Evolutionary conservation across 2,888 invertebrate genomes (phyloP), one percentile per base, ranked within the genome.

Genomic region (Hesperia comma): DNA sequence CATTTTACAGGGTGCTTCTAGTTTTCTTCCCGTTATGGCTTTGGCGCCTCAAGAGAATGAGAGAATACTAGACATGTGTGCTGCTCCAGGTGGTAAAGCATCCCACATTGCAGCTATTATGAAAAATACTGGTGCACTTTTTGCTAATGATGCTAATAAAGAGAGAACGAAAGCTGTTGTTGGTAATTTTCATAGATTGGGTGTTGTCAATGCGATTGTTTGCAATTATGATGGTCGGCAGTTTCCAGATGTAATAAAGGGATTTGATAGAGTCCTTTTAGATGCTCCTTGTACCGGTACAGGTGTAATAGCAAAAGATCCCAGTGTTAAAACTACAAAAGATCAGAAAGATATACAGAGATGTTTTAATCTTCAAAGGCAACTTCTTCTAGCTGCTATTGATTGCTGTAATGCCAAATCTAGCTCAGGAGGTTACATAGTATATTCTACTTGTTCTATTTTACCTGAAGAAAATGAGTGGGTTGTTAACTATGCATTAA

Each of bases 241-340:
- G 79, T 96, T 97, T 79, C 95, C 96, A 0, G 93, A 96, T 85
- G 93, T 97, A 12, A 96, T 98, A 84, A 97, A 96, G 79, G 97
- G 97, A 1, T 99, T 99, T 84, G 99, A 99, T 86, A 94, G 99
- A 76, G 97, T 99, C 6, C 88, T 99, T 40, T 90, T 99, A 57
- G 99, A 99, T 93, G 99, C 99, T 0, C 99, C 99, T 0, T 99
- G 99, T 83, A 98, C 98, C 46, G 99, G 99, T 41, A 99, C 99
- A 0, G 99, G 99, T 33, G 99, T 99, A 10, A 96, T 99, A 49
- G 96, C 99, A 32, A 99, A 99, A 92, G 99, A 99, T 93, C 97
- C 97, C 0, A 96, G 97, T 79, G 99, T 99, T 0, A 99, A 99
- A 92, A 96, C 96, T 0, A 96, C 95, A 70, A 98, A 98, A 88